Percentiles rank a stretch among this genome's conserved stretches.
These are phyloP conservation scores for Doryteuthis pealeii DNA, from an alignment of 1,140 invertebrate species.

Conservation along the genomic window DNA sequence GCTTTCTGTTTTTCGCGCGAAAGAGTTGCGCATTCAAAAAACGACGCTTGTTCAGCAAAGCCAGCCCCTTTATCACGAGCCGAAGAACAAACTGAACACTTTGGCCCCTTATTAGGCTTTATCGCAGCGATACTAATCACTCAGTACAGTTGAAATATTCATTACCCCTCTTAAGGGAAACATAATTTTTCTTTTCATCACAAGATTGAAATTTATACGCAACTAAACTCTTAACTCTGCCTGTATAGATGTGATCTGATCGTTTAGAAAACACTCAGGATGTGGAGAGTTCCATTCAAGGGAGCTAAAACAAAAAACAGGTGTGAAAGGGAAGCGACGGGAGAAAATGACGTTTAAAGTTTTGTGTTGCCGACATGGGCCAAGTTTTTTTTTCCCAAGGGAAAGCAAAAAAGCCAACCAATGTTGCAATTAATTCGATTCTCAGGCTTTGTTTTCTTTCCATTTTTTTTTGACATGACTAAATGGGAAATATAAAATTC, in stretches of 20 bases:
- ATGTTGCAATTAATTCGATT: no score
- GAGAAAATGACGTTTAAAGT: no score
- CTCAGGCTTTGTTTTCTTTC: no score
- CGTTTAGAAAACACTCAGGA: not conserved
- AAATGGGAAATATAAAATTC: no score
- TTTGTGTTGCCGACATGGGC: no score
- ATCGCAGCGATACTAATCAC: not conserved
- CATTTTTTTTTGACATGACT: no score
- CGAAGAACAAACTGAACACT: not conserved
- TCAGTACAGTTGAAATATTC: no score
- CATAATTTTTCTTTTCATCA: no score
- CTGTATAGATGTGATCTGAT: not conserved
- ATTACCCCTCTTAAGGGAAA: no score
- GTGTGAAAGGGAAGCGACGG: not conserved
- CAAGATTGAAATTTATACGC: not conserved
- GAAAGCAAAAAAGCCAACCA: no score
- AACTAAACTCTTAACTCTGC: conserved; percentile 1
- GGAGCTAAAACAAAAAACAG: conserved; percentile 4
- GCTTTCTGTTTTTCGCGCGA: conserved; percentile 1
- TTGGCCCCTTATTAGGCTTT: not conserved
- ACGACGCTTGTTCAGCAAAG: conserved; percentile 3
- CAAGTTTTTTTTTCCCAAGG: no score
- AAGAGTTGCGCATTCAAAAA: conserved; percentile 7
- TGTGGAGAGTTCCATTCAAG: conserved; percentile 6
- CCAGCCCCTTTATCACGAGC: not conserved